A percentile compares a stretch with the other conserved stretches of the same genome.
Evolutionary conservation across 2,888 invertebrate species (phyloP).

Genomic region (Chrysopilus asiliformis): DNA sequence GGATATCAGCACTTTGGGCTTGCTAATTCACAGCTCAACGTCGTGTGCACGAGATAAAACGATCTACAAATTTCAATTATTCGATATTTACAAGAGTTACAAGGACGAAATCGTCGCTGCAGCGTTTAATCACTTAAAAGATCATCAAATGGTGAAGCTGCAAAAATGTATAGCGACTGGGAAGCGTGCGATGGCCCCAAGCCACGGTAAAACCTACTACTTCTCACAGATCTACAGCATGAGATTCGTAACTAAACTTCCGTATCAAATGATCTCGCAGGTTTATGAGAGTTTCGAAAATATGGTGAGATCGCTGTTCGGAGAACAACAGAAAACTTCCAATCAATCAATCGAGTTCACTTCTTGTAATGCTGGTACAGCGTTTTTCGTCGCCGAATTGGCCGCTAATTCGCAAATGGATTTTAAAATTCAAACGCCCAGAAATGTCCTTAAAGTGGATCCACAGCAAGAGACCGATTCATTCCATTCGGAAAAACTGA

Average conservation of each 20-base stretch:
- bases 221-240: conserved; percentile 35
- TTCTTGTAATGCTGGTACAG: conserved; percentile 38
- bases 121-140: conserved; percentile 45
- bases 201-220: conserved; percentile 27
- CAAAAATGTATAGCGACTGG: conserved; percentile 19
- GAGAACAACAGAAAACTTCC: conserved; percentile 8
- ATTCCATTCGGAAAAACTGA: conserved; percentile 26
- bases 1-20: conserved; percentile 40
- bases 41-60: conserved; percentile 47
- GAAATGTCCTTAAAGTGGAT: conserved; percentile 31
- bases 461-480: conserved; percentile 21
- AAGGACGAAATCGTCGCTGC: conserved; percentile 47
- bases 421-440: conserved; percentile 24
- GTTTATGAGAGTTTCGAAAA: conserved; percentile 20
- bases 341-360: conserved; percentile 21
- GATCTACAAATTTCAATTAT: conserved; percentile 51
- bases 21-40: conserved; percentile 52
- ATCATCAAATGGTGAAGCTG: conserved; percentile 45
- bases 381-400: conserved; percentile 39
- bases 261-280: conserved; percentile 23
- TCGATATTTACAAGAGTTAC: conserved; percentile 57
- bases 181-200: conserved; percentile 22
- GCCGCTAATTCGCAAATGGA: conserved; percentile 28
- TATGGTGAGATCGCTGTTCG: conserved; percentile 15
- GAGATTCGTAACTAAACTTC: conserved; percentile 26